Conservation (phyloP, 2,113 vertebrate species). For the Pontoporia blainvillei region DNA sequence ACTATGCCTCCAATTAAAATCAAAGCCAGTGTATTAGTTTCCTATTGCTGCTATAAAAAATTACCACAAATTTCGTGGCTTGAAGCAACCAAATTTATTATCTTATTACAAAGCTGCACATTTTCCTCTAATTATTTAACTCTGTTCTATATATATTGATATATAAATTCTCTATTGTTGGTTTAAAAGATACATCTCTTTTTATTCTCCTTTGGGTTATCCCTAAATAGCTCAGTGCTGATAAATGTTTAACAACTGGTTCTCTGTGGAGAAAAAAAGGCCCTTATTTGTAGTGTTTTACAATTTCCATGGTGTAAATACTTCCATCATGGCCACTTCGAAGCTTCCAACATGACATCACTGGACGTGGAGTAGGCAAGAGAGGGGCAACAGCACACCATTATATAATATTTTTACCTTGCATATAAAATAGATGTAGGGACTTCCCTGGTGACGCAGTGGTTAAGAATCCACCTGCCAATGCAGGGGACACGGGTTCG, state of each 20-base stretch:
- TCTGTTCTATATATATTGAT: not conserved
- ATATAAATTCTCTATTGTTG: not conserved
- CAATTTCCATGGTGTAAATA: not conserved
- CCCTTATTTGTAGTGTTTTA: not conserved
- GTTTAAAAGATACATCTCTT: not conserved
- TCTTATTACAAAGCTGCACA: not conserved
- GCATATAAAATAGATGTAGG: no score
- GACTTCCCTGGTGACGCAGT: no score
- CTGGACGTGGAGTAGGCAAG: not conserved
- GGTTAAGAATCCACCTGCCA: no score
- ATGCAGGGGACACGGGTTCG: no score
- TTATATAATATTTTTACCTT: not conserved
- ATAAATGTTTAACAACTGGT: not conserved
- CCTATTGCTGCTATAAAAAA: not conserved
- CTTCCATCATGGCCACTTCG: not conserved
- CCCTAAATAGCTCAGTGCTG: not conserved
- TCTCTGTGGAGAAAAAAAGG: no score
- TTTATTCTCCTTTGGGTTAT: not conserved
- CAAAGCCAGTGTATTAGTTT: not conserved
- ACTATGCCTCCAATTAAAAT: no score
- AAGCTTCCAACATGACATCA: not conserved
- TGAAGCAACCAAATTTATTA: not conserved
- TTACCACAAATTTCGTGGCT: not conserved
- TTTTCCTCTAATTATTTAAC: not conserved
- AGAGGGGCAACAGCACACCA: not conserved